Evolutionary conservation across 2,888 invertebrate genomes (phyloP).

Genomic region (Cerastis rubricosa): DNA sequence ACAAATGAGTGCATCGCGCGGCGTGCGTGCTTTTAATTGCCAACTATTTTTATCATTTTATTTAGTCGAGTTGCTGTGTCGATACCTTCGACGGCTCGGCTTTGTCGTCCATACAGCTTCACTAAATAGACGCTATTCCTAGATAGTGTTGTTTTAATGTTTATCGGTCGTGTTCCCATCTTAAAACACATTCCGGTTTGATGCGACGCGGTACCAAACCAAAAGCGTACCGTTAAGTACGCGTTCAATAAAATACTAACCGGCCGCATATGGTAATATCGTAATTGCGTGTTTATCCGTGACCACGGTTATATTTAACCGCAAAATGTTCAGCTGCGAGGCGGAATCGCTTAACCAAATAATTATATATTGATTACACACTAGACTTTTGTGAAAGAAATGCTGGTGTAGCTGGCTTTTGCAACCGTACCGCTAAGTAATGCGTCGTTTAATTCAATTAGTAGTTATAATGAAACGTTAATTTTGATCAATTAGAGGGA

Average conservation of each 20-base stretch:
- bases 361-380: conserved; percentile 70
- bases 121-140: conserved; percentile 67
- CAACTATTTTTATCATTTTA: conserved; percentile 73
- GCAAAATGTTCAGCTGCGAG: conserved; percentile 70
- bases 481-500: conserved; percentile 60
- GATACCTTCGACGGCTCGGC: conserved; percentile 53
- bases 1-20: conserved; percentile 74
- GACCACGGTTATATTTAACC: conserved; percentile 75
- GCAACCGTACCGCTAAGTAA: conserved; percentile 40
- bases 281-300: conserved; percentile 84
- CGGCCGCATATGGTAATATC: conserved; percentile 83
- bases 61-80: conserved; percentile 64
- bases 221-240: conserved; percentile 81
- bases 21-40: conserved; percentile 81
- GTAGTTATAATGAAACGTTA: conserved; percentile 63
- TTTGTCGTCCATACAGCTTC: conserved; percentile 23
- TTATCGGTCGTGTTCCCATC: conserved; percentile 68
- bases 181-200: conserved; percentile 72
- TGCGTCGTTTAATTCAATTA: conserved; percentile 67
- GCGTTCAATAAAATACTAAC: conserved; percentile 80
- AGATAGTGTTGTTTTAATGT: conserved; percentile 71
- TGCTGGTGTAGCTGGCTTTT: conserved; percentile 35
- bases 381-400: conserved; percentile 56
- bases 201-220: conserved; percentile 70
- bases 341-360: conserved; percentile 75